Evolutionary conservation across 2,888 invertebrate genomes (phyloP).

Genomic region (Phyllotreta cruciferae): DNA sequence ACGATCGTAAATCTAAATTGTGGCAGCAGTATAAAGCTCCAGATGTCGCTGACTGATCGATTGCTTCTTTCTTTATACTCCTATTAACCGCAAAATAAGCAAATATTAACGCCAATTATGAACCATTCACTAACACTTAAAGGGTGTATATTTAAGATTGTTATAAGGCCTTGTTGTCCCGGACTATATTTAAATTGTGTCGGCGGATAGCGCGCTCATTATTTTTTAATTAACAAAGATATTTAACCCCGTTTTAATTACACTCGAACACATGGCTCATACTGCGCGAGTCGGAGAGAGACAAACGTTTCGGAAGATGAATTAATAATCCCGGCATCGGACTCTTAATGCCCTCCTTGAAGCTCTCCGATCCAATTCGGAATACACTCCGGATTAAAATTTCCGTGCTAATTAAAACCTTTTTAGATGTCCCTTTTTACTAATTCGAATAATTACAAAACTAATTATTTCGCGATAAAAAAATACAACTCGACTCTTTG

Average conservation of each 20-base stretch:
- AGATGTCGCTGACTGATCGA: background rate
- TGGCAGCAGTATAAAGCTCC: background rate
- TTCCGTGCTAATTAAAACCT: too few species aligned
- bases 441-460: too few species aligned
- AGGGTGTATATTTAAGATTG: too few species aligned
- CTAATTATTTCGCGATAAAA: too few species aligned
- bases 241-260: slow-evolving; percentile 48
- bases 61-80: too few species aligned
- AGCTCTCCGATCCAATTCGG: background rate
- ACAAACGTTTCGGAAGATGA: slow-evolving; percentile 20
- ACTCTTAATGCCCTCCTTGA: slow-evolving; percentile 1
- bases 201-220: slow-evolving; percentile 40
- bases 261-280: slow-evolving; percentile 40
- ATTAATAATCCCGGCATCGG: slow-evolving; percentile 22
- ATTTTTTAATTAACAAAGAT: slow-evolving; percentile 49
- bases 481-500: too few species aligned
- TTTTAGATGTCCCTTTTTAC: too few species aligned
- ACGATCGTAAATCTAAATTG: background rate
- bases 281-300: slow-evolving; percentile 23
- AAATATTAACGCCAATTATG: too few species aligned
- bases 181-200: slow-evolving; percentile 6
- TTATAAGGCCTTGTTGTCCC: too few species aligned
- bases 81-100: too few species aligned
- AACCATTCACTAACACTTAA: too few species aligned
- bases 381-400: too few species aligned